A percentile compares a stretch with the other conserved stretches of the same genome.
phyloP scores from a whole-genome alignment of 2,113 vertebrate genomes.

The Protomyctophum bolini region DNA sequence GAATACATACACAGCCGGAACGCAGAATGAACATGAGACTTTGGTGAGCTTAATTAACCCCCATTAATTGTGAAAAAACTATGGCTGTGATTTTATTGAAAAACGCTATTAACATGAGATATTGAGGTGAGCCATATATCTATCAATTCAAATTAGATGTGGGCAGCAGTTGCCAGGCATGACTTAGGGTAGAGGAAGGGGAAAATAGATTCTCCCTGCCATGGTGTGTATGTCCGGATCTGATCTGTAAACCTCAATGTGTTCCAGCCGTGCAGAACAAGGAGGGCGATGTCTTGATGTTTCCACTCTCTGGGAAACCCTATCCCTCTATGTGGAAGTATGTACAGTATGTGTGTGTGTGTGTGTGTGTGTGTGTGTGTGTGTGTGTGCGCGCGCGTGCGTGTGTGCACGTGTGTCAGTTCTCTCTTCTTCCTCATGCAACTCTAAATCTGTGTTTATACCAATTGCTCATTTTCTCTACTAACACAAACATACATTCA shows the following conservation, averaged over 20 bases:
- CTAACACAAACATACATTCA: no score
- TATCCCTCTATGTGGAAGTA: conserved; percentile 39
- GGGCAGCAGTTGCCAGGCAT: conserved; percentile 6
- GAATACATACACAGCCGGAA: no score
- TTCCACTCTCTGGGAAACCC: conserved; percentile 57
- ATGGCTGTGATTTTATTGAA: background rate
- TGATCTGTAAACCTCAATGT: conserved; percentile 53
- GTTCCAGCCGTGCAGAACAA: conserved; percentile 43
- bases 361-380: background rate
- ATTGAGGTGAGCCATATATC: background rate
- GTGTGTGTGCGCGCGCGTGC: background rate
- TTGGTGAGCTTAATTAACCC: no score
- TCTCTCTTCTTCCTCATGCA: background rate
- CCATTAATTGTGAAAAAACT: no score
- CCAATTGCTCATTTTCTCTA: background rate
- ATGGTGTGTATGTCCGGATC: conserved; percentile 27
- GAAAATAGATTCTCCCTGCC: conserved; percentile 4
- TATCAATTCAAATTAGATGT: background rate
- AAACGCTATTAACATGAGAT: background rate
- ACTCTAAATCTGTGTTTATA: conserved; percentile 13
- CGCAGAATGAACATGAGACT: no score
- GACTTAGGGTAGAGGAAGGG: conserved; percentile 11
- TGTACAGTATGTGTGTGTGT: background rate
- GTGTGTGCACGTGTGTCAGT: background rate
- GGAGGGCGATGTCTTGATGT: conserved; percentile 43